Base-by-base conservation (phyloP, 1,140 invertebrate genomes). In the Neoseiulus cucumeris region DNA sequence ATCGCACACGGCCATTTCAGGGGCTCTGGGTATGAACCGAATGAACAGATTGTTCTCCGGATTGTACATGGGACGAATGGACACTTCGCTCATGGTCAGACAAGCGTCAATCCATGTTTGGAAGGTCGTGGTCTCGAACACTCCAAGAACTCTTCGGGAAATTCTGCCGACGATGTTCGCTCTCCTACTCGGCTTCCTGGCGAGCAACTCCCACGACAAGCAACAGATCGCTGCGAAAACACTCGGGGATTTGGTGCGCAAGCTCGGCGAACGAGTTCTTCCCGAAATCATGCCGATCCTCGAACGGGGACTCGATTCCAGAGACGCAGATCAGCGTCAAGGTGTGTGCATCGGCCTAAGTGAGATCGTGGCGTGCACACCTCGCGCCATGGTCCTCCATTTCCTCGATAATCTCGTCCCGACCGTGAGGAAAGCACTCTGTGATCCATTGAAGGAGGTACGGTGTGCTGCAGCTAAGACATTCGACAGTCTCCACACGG, bases 231-330 rank as follows among this genome's bases (percentile, higher is more conserved):
- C 93, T 12, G 93, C 92, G 0, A 78, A 93, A 64, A 98, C 95
- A 0, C 80, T 99, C 0, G 95, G 94, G 6, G 96, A 99, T 79
- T 79, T 99, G 42, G 95, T 99, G 0, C 80, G 91, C 59, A 99
- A 99, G 80, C 77, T 99, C 42, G 96, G 96, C 22, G 95, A 99
- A 79, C 81, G 95, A 69, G 91, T 99, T 9, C 73, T 98, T 66
- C 93, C 92, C 0, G 93, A 97, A 78, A 97, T 99, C 51, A 93
- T 99, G 73, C 95, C 94, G 0, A 96, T 98, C 72, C 77, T 99
- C 45, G 92, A 98, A 76, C 81, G 83, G 67, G 92, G 93, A 0
- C 78, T 98, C 44, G 85, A 92, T 70, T 95, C 91, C 0, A 85
- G 91, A 55, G 82, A 87, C 55, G 75, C 89, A 7, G 93, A 97